Evolutionary conservation across 2,888 invertebrate species (phyloP), one percentile per base, ranked within the genome.

Genomic region (Drosophila conformis): DNA sequence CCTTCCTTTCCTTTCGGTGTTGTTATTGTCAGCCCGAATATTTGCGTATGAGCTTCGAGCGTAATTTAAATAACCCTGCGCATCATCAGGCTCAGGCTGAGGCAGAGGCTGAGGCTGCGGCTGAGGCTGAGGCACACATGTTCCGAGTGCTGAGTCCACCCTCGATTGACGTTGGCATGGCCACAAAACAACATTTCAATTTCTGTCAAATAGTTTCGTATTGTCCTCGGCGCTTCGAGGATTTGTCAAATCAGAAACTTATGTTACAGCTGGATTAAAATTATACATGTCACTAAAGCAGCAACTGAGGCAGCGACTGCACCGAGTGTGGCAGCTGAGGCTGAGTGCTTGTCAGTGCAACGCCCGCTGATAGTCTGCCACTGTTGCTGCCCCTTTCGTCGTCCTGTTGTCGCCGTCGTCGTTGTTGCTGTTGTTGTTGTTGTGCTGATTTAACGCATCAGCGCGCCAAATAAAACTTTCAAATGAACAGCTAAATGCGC

Each of bases 401-500:
- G 27, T 21, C 35, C n/a, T 54, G 25, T 53, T 31, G 38, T 46
- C 15, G 15, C 3, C 8, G 11, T 35, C 13, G 18, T 51, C 54
- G 54, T 42, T 46, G 69, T 27, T 35, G 31, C 31, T 53, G 64
- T 21, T 74, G 70, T 70, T 79, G 73, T 69, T 90, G 82, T 87
- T 90, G 88, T 87, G 81, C 85, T 90, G 91, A 91, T 91, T 91
- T 92, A 91, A 91, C 91, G 91, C 92, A 90, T 90, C 91, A 90
- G 78, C 90, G 91, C 89, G 80, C 83, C 86, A 91, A 90, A 87
- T 90, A 83, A 87, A 91, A 92, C 91, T 90, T 91, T 91, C 87
- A 91, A 91, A 92, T 92, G 91, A 91, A 91, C 91, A 91, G 92
- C 80, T 91, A 91, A 91, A 91, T 91, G 91, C 88, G 87, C 90